Evolutionary conservation across 2,888 invertebrate species (phyloP).

Genomic region (Dione juno): DNA sequence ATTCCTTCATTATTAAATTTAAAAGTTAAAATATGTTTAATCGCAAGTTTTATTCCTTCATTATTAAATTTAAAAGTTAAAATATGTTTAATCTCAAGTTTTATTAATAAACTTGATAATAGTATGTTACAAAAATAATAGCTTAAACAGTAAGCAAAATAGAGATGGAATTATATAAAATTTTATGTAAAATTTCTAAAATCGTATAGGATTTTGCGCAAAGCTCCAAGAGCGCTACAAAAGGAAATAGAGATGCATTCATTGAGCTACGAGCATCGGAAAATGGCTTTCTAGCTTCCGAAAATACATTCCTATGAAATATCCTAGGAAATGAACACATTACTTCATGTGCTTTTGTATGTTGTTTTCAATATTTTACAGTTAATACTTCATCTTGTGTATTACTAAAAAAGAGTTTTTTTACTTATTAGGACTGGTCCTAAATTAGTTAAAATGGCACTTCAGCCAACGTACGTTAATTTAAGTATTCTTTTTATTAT

Average conservation of each 20-base stretch:
- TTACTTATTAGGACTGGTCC: too few species aligned
- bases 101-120: too few species aligned
- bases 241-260: conserved; percentile 53
- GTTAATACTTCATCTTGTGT: neutral
- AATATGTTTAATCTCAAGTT: too few species aligned
- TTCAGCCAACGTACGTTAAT: too few species aligned
- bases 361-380: neutral
- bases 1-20: too few species aligned
- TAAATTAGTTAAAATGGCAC: too few species aligned
- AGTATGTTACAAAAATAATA: neutral
- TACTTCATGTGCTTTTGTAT: conserved; percentile 24
- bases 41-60: too few species aligned
- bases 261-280: conserved; percentile 39
- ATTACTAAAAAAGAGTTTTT: too few species aligned
- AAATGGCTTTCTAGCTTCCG: conserved; percentile 41
- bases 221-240: conserved; percentile 21
- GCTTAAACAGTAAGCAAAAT: neutral
- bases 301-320: conserved; percentile 36
- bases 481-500: neutral
- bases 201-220: neutral
- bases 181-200: conserved; percentile 9
- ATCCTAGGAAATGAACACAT: conserved; percentile 36
- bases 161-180: neutral
- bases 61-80: too few species aligned
- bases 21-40: too few species aligned